Evolutionary conservation across 2,113 vertebrate genomes (phyloP), one percentile per base, ranked within the genome.

Genomic region (Empidonax traillii): DNA sequence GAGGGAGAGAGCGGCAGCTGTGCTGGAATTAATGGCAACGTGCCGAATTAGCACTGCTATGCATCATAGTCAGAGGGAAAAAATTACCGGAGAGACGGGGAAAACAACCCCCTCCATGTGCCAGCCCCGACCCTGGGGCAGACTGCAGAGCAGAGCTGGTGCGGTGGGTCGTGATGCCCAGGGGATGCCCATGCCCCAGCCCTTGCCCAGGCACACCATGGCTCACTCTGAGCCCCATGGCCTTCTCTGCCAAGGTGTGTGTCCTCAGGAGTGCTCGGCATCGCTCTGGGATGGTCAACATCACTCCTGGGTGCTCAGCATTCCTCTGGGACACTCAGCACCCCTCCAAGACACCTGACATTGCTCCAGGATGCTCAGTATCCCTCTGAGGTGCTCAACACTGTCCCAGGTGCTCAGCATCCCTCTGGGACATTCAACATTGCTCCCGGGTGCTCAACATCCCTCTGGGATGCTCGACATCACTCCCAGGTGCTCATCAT

Each of bases 11-110:
- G 97, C 96, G 95, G 98, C 99, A 99, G 99, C 99, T 99, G 99
- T 98, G 97, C 98, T 98, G 98, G 98, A 98, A 99, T 98, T 98
- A 99, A 98, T 98, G 98, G 99, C 98, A 98, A 97, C 96, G 98
- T 98, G 97, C 98, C 97, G 98, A 99, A 98, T 98, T 98, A 98
- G 98, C 97, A 98, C 97, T 94, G 98, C 99, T 98, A 98, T 98
- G 98, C 98, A 98, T 98, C 98, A 98, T 98, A 97, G 96, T 98
- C 98, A 98, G 98, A 98, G 97, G 97, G 93, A 97, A 94, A 90
- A 90, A 89, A 97, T 89, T 87, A 95, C 95, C 67, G 5, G 96
- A 27, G 91, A 95, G 92, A 91, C 17, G 51, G 89, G 92, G 83
- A 90, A 94, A 93, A 76, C 86, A 95, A 68, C 94, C 91, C 56